A percentile compares a stretch with the other conserved stretches of the same genome.
Conservation (phyloP, 2,113 vertebrate genomes). For the Hyaena hyaena region DNA sequence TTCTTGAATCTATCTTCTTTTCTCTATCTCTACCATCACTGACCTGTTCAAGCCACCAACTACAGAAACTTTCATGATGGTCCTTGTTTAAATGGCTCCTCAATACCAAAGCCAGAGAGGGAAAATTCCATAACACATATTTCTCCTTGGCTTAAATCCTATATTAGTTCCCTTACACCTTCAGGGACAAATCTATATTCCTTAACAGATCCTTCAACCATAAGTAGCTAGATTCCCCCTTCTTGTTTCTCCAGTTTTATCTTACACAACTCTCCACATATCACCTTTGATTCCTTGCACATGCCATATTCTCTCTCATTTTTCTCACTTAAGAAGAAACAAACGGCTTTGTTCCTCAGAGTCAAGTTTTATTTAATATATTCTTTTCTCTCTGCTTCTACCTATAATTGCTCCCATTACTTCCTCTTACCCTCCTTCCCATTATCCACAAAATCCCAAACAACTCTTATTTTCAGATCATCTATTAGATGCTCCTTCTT, state of each 20-base stretch:
- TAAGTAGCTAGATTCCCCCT: not conserved
- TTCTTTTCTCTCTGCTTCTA: not conserved
- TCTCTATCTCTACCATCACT: not conserved
- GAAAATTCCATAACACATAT: not conserved
- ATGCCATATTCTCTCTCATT: not conserved
- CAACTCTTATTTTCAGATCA: not conserved
- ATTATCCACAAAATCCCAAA: not conserved
- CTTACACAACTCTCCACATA: not conserved
- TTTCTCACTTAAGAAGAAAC: not conserved
- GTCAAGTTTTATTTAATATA: not conserved
- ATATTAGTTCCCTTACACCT: not conserved
- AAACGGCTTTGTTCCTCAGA: not conserved
- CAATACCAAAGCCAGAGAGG: not conserved
- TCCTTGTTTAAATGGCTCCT: not conserved
- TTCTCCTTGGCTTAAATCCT: not conserved
- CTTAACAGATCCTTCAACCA: not conserved
- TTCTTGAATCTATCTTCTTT: not conserved
- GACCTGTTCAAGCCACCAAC: not conserved
- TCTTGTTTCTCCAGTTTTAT: not conserved
- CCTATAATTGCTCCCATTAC: not conserved
- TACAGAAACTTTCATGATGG: not conserved
- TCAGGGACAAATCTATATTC: not conserved
- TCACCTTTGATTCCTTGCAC: not conserved
- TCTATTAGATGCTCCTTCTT: not conserved
- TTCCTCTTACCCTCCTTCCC: not conserved